Evolutionary conservation across 1,140 invertebrate species (phyloP).

Genomic region (Plectrocnemia conspersa): DNA sequence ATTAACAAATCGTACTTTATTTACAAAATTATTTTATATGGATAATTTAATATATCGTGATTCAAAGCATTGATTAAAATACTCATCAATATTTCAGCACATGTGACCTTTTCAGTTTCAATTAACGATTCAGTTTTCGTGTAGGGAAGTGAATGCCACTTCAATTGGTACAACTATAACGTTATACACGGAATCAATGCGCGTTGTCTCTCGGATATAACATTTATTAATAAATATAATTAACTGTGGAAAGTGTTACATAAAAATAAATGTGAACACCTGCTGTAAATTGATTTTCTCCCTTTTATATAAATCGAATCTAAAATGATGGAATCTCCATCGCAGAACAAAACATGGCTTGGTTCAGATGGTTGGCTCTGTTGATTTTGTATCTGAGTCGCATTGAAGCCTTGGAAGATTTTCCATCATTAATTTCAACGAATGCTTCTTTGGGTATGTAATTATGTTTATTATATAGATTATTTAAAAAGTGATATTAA

Average conservation of each 20-base stretch:
- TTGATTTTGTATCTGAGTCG: neutral
- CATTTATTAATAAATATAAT: slow-evolving; percentile 12
- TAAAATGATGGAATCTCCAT: neutral
- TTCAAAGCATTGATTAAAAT: slow-evolving; percentile 1
- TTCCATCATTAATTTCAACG: slow-evolving; percentile 62
- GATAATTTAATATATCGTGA: too few species aligned
- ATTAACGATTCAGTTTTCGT: slow-evolving; percentile 11
- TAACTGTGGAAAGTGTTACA: neutral
- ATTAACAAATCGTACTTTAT: too few species aligned
- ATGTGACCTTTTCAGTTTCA: slow-evolving; percentile 16
- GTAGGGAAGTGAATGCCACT: neutral
- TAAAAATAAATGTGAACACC: slow-evolving; percentile 4
- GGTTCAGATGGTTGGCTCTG: neutral
- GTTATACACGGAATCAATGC: too few species aligned
- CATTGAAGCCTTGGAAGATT: slow-evolving; percentile 50
- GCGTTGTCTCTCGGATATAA: too few species aligned
- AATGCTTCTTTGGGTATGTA: slow-evolving; percentile 65
- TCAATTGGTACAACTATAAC: too few species aligned
- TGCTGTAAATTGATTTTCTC: slow-evolving; percentile 8
- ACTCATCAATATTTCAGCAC: slow-evolving; percentile 10
- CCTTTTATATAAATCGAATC: slow-evolving; percentile 8
- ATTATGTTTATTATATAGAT: neutral
- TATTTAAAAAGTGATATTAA: slow-evolving; percentile 1
- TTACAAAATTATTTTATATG: too few species aligned
- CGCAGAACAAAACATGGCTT: neutral